phyloP scores from a whole-genome alignment of 2,797 vertebrate genomes.

The Luscinia luscinia region DNA sequence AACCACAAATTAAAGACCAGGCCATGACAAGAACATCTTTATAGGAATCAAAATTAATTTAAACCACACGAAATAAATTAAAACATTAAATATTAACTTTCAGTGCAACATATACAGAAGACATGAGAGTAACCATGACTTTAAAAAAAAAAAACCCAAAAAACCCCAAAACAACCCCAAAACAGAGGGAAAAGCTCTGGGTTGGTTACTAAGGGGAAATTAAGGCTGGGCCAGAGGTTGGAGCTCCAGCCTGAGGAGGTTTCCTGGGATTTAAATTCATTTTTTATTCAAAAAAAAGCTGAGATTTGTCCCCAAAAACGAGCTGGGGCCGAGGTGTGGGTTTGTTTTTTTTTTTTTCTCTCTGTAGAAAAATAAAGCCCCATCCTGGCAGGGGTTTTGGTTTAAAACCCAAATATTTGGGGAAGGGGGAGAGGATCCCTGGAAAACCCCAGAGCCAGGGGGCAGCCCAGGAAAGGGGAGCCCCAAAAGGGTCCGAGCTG shows the following conservation, averaged over 20 bases:
- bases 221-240: neutral
- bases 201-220: slow-evolving; percentile 50
- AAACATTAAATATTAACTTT: slow-evolving; percentile 86
- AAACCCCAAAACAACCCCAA: neutral
- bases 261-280: slow-evolving; percentile 14
- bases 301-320: neutral
- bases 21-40: slow-evolving; percentile 73
- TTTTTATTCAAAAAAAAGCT: neutral
- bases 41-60: slow-evolving; percentile 83
- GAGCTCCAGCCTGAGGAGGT: neutral
- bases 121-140: slow-evolving; percentile 70
- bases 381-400: neutral
- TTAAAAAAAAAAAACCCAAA: neutral
- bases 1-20: neutral
- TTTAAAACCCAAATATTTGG: neutral
- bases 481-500: neutral
- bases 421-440: neutral
- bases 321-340: neutral
- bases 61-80: slow-evolving; percentile 84
- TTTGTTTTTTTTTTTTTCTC: no score
- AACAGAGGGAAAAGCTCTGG: slow-evolving; percentile 35
- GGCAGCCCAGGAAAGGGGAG: no score
- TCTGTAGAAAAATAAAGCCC: slow-evolving; percentile 27
- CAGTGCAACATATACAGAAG: slow-evolving; percentile 86
- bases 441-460: neutral